Percentiles rank a stretch among this genome's conserved stretches.
phyloP scores from a whole-genome alignment of 2,888 invertebrate species.

The Prosopocoilus inquinatus region DNA sequence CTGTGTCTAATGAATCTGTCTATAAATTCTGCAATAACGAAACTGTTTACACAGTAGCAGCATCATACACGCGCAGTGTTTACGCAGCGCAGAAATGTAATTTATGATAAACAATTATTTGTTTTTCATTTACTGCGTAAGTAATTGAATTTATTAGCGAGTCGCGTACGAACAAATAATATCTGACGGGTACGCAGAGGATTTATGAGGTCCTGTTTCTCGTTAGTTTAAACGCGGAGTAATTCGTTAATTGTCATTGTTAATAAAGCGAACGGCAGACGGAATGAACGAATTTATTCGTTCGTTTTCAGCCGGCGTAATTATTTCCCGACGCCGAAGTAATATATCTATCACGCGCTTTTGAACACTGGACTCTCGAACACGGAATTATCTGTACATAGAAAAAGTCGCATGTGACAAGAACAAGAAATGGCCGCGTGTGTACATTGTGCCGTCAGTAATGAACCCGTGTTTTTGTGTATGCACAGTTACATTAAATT shows the following conservation, averaged over 20 bases:
- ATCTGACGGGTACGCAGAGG: not conserved
- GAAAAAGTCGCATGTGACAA: slow-evolving; percentile 27
- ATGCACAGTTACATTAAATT: slow-evolving; percentile 35
- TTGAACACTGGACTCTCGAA: slow-evolving; percentile 16
- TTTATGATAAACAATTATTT: too few species aligned
- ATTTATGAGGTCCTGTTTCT: not conserved
- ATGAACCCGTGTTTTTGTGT: slow-evolving; percentile 36
- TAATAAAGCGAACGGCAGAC: slow-evolving; percentile 5
- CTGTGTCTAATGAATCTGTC: too few species aligned
- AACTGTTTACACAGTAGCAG: too few species aligned
- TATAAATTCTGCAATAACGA: too few species aligned
- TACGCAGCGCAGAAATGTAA: too few species aligned
- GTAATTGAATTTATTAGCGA: not conserved
- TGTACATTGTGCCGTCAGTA: slow-evolving; percentile 35
- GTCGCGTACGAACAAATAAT: not conserved
- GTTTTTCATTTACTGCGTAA: too few species aligned
- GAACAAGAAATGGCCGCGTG: slow-evolving; percentile 32
- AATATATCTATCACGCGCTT: slow-evolving; percentile 22
- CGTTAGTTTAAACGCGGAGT: not conserved
- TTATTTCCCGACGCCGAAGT: slow-evolving; percentile 19
- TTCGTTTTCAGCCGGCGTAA: slow-evolving; percentile 12
- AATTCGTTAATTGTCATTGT: slow-evolving; percentile 18
- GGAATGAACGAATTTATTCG: slow-evolving; percentile 7
- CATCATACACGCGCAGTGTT: too few species aligned
- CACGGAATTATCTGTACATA: slow-evolving; percentile 15